phyloP scores from a whole-genome alignment of 2,113 vertebrate genomes.

The Riparia riparia region DNA sequence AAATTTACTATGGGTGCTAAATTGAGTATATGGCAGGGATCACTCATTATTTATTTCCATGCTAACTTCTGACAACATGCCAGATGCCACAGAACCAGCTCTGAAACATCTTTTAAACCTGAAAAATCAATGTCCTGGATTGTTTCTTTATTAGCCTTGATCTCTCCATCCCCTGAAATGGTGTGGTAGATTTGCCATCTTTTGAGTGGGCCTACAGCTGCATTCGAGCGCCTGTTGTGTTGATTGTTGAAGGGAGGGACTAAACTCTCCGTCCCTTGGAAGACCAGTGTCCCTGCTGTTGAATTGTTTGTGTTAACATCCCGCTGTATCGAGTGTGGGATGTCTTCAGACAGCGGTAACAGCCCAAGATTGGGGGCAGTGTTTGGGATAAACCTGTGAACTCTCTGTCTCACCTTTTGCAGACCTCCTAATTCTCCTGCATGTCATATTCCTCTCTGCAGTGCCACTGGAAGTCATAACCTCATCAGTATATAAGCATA shows the following conservation, averaged over 20 bases:
- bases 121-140: not conserved
- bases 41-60: not conserved
- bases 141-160: constrained; percentile 1
- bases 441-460: not conserved
- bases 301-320: not conserved
- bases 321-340: not conserved
- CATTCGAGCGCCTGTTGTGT: not conserved
- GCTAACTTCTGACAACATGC: not conserved
- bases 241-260: not conserved
- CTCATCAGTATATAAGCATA: not conserved
- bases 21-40: not conserved
- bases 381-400: not conserved
- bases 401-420: not conserved
- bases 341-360: not conserved
- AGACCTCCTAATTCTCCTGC: not conserved
- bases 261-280: not conserved
- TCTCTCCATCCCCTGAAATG: not conserved
- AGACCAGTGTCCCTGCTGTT: not conserved
- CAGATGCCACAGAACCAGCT: not conserved
- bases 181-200: not conserved
- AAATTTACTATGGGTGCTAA: not conserved
- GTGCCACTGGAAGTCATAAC: not conserved
- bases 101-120: not conserved
- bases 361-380: not conserved
- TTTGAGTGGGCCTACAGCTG: not conserved